Conservation (phyloP, 2,797 vertebrate genomes). For the Chaetodon trifasciatus region DNA sequence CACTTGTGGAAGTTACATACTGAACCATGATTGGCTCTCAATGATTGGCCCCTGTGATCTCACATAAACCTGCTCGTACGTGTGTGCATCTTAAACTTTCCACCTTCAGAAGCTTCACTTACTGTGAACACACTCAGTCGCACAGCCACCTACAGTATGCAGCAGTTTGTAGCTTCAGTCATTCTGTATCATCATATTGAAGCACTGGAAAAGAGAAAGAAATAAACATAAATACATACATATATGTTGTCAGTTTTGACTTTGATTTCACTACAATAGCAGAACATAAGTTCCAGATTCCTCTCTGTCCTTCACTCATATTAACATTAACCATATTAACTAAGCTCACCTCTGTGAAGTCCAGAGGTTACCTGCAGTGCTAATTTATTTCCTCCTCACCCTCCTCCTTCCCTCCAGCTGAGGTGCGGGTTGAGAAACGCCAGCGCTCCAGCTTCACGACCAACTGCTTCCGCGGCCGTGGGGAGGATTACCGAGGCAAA, state of each 20-base stretch:
- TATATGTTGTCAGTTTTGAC: not conserved
- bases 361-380: not conserved
- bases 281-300: not conserved
- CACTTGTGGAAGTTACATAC: not conserved
- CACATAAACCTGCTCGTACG: not conserved
- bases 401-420: constrained; percentile 75
- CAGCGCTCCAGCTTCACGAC: constrained; percentile 81
- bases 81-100: not conserved
- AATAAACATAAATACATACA: not conserved
- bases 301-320: not conserved
- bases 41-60: not conserved
- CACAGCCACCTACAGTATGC: too few relatives aligned
- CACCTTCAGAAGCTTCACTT: not conserved
- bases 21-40: not conserved
- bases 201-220: not conserved
- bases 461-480: constrained; percentile 91
- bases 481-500: constrained; percentile 92
- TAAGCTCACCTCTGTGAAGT: not conserved
- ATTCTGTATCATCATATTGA: not conserved
- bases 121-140: not conserved
- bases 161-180: not conserved
- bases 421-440: constrained; percentile 80
- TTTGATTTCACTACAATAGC: not conserved
- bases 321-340: constrained; percentile 19
- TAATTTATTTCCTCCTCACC: not conserved